Conservation (phyloP, 2,888 invertebrate genomes). For the Caenorhabditis sp. region DNA sequence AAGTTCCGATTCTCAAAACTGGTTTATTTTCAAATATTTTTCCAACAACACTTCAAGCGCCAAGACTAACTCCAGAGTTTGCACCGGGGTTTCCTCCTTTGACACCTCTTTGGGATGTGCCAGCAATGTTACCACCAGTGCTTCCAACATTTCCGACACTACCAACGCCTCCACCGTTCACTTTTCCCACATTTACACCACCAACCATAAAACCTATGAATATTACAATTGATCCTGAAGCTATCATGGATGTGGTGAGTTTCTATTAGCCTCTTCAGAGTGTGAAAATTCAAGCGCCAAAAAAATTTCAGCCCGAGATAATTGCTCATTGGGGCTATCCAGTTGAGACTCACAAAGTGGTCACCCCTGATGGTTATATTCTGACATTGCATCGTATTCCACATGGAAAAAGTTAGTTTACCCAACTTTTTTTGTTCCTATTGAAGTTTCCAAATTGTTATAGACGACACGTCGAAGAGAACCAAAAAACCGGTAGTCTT, state of each 20-base stretch:
- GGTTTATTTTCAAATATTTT: neutral
- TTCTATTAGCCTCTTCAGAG: neutral
- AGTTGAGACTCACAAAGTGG: slow-evolving; percentile 72
- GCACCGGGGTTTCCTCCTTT: slow-evolving; percentile 13
- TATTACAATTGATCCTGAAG: slow-evolving; percentile 61
- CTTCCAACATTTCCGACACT: slow-evolving; percentile 25
- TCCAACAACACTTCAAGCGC: slow-evolving; percentile 15
- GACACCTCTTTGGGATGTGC: slow-evolving; percentile 21
- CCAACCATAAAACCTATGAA: slow-evolving; percentile 36
- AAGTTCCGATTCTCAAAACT: slow-evolving; percentile 12
- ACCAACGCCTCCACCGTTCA: slow-evolving; percentile 28
- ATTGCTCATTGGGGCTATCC: slow-evolving; percentile 73
- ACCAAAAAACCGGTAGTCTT: slow-evolving; percentile 59
- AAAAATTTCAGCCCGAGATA: slow-evolving; percentile 66
- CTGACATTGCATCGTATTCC: slow-evolving; percentile 75
- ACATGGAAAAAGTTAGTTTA: slow-evolving; percentile 60
- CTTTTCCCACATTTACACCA: slow-evolving; percentile 20
- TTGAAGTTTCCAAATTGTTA: slow-evolving; percentile 1
- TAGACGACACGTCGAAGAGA: slow-evolving; percentile 30
- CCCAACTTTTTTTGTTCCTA: too few relatives aligned
- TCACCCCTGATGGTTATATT: slow-evolving; percentile 74
- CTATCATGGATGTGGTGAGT: slow-evolving; percentile 66
- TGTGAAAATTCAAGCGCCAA: too few relatives aligned
- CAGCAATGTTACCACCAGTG: slow-evolving; percentile 14
- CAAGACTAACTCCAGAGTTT: neutral